Base-by-base conservation (phyloP, 2,888 invertebrate species). In the Byasa hedistus region DNA sequence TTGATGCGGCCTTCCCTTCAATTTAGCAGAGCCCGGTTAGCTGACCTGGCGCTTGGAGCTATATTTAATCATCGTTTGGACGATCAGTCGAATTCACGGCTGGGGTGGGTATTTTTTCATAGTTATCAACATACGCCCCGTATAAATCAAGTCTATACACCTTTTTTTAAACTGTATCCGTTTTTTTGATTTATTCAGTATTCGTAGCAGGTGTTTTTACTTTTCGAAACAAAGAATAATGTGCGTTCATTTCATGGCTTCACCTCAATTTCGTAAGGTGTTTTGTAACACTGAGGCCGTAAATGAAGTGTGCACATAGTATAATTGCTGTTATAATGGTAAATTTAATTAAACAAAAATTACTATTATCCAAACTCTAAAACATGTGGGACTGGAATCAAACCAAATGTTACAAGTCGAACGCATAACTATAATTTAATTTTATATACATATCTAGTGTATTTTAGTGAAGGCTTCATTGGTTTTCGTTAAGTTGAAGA, bases 1-100 rank as follows among this genome's bases (percentile, higher is more conserved):
- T 86, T 79, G 82, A 81, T 81, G 78, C 77, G 78, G 77, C 76
- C 78, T 84, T 82, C 80, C 80, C 79, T 79, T 79, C 82, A 83
- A 83, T 85, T 85, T 84, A 79, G 77, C 77, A 69, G 72, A 67
- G 63, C 58, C 21, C 24, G 44, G 51, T 19, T 52, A 51, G 52
- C 48, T n/a, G 19, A 15, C 8, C 52, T n/a, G 36, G 19, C 57
- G 24, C 59, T 21, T 27, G 64, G 48, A 65, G 73, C 75, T 75
- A 71, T 76, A 76, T 76, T 76, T 77, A 72, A 78, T 71, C 71
- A 73, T 72, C 70, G 70, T 69, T 75, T 75, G 70, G 71, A 22
- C 44, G 60, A 60, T 60, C 23, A 56, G 55, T 36, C 55, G 44
- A 55, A 59, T 59, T 59, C 55, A 55, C 44, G 27, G 55, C 39